Conservation (phyloP, 2,888 invertebrate genomes). For the Arge pagana region DNA sequence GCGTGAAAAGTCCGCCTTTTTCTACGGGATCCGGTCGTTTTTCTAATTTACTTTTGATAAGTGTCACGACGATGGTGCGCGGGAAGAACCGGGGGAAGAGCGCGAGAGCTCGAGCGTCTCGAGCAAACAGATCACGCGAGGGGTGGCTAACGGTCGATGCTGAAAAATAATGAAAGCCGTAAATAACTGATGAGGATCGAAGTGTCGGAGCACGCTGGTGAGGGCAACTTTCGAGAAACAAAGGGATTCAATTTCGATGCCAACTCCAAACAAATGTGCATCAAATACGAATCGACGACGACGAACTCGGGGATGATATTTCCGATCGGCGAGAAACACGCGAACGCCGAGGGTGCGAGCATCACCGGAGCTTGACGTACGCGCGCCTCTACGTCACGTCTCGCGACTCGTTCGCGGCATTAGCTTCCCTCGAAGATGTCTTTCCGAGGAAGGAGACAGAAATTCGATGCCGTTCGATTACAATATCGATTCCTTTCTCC, state of each 20-base stretch:
- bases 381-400: too few species aligned
- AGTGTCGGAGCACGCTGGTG: slow-evolving; percentile 24
- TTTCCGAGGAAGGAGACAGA: too few species aligned
- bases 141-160: slow-evolving; percentile 9
- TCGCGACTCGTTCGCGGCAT: too few species aligned
- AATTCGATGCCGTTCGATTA: too few species aligned
- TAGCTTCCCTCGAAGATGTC: too few species aligned
- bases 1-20: slow-evolving; percentile 23
- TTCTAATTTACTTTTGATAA: slow-evolving; percentile 52
- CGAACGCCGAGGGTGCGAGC: too few species aligned
- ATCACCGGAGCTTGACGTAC: too few species aligned
- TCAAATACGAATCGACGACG: slow-evolving; percentile 45
- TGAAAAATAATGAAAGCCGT: slow-evolving; percentile 47
- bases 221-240: slow-evolving; percentile 28
- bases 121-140: slow-evolving; percentile 29
- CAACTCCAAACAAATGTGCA: slow-evolving; percentile 44
- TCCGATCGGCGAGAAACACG: too few species aligned
- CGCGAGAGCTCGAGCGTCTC: slow-evolving; percentile 27
- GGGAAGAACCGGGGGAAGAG: slow-evolving; percentile 34
- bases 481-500: too few species aligned
- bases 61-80: slow-evolving; percentile 36
- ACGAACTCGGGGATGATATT: slow-evolving; percentile 10
- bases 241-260: slow-evolving; percentile 49
- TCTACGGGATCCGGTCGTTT: slow-evolving; percentile 25
- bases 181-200: slow-evolving; percentile 55